Evolutionary conservation across 2,888 invertebrate species (phyloP).

Genomic region (Leptarthrus brevirostris): DNA sequence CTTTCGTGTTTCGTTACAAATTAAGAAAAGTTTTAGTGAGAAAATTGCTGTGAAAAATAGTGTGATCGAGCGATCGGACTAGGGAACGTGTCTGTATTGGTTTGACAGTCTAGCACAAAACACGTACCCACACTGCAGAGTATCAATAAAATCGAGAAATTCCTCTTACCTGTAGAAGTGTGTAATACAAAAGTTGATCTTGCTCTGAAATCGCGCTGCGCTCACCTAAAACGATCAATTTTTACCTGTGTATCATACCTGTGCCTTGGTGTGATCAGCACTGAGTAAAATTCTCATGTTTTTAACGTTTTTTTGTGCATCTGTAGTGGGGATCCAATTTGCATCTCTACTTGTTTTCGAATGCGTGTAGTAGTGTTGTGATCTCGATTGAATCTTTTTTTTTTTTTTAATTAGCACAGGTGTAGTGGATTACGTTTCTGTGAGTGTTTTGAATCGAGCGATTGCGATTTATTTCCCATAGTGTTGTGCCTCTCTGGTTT

Average conservation of each 20-base stretch:
- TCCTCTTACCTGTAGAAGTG: neutral
- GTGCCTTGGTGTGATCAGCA: neutral
- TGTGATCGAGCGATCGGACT: neutral
- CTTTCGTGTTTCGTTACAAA: neutral
- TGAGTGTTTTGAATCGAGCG: conserved; percentile 17
- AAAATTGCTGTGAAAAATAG: conserved; percentile 6
- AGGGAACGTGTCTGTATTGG: conserved; percentile 5
- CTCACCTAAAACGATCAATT: conserved; percentile 21
- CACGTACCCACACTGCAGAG: neutral
- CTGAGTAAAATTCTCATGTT: too few species aligned
- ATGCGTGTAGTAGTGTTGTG: neutral
- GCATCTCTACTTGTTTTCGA: neutral
- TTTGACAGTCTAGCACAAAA: conserved; percentile 10
- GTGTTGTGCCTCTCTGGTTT: conserved; percentile 12
- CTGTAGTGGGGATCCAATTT: neutral
- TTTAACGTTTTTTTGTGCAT: too few species aligned
- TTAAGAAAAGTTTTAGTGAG: conserved; percentile 8
- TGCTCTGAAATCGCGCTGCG: neutral
- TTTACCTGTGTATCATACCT: neutral
- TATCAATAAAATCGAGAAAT: neutral
- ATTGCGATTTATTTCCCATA: conserved; percentile 37
- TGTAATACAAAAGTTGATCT: neutral
- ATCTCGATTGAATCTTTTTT: neutral
- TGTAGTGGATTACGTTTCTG: conserved; percentile 14
- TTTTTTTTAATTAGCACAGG: neutral